These are phyloP conservation scores for Aculops lycopersici DNA, from an alignment of 1,140 invertebrate genomes.

Conservation along the genomic window DNA sequence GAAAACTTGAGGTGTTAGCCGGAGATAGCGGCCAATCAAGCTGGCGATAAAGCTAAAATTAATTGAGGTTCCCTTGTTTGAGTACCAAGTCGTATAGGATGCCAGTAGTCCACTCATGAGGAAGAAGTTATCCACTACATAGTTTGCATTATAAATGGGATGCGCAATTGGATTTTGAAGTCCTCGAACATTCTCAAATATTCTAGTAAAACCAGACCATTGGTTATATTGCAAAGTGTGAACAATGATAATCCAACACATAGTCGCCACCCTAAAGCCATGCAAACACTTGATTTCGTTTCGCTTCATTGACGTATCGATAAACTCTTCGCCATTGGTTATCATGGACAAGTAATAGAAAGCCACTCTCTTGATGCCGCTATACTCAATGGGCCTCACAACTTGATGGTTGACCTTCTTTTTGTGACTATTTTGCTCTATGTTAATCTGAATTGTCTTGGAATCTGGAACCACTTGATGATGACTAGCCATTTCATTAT, in stretches of 20 bases:
- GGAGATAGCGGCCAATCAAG: constrained; percentile 7
- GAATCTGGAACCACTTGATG: not conserved
- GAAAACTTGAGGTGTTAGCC: constrained; percentile 9
- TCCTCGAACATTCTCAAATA: constrained; percentile 4
- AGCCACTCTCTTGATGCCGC: not conserved
- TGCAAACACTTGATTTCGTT: constrained; percentile 15
- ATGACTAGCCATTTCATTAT: no score
- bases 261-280: not conserved
- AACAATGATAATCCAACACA: not conserved
- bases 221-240: constrained; percentile 1
- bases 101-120: constrained; percentile 9
- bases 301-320: not conserved
- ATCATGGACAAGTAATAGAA: not conserved
- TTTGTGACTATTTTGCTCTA: not conserved
- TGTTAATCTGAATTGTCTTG: not conserved
- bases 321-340: not conserved
- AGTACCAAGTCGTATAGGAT: constrained; percentile 7
- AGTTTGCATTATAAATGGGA: constrained; percentile 8
- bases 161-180: constrained; percentile 7
- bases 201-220: constrained; percentile 1
- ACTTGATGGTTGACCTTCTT: not conserved
- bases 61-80: constrained; percentile 5
- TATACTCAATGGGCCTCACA: not conserved
- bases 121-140: constrained; percentile 9
- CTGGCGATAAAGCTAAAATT: constrained; percentile 7